phyloP scores from a whole-genome alignment of 2,888 invertebrate species.

The Parnassius orleans region DNA sequence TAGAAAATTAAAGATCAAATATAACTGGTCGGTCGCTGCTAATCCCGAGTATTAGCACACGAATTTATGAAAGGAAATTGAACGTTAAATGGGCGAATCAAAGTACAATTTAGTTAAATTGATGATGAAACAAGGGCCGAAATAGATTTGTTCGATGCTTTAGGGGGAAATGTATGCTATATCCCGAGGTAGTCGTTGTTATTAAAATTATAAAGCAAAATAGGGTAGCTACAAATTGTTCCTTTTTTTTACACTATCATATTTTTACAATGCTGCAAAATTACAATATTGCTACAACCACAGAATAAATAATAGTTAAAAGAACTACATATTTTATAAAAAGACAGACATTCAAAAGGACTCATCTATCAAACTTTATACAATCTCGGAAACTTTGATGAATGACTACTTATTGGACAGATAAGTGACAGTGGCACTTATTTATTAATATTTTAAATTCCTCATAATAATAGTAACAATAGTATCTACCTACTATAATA shows the following conservation, averaged over 20 bases:
- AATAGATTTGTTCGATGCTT: conserved; percentile 22
- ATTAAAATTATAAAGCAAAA: conserved; percentile 16
- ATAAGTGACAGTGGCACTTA: no score
- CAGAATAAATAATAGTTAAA: no score
- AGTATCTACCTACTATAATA: no score
- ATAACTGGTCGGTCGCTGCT: conserved; percentile 39
- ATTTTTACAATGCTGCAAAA: neutral
- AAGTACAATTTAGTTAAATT: conserved; percentile 62
- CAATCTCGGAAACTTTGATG: no score
- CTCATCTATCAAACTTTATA: no score
- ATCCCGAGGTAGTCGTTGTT: conserved; percentile 20
- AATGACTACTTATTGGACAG: no score
- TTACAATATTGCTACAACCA: neutral
- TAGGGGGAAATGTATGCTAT: conserved; percentile 19
- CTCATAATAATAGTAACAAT: no score
- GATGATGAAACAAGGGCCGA: conserved; percentile 29
- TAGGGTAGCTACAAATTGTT: conserved; percentile 19
- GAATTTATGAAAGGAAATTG: conserved; percentile 51
- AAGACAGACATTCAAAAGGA: no score
- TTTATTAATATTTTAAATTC: no score
- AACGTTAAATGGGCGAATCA: conserved; percentile 55
- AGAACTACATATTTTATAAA: no score
- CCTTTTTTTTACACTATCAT: conserved; percentile 6
- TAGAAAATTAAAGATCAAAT: conserved; percentile 44
- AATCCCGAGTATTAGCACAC: conserved; percentile 37